These are phyloP conservation scores for Graptemys geographica DNA, from an alignment of 2,797 vertebrate species.

Conservation along the genomic window DNA sequence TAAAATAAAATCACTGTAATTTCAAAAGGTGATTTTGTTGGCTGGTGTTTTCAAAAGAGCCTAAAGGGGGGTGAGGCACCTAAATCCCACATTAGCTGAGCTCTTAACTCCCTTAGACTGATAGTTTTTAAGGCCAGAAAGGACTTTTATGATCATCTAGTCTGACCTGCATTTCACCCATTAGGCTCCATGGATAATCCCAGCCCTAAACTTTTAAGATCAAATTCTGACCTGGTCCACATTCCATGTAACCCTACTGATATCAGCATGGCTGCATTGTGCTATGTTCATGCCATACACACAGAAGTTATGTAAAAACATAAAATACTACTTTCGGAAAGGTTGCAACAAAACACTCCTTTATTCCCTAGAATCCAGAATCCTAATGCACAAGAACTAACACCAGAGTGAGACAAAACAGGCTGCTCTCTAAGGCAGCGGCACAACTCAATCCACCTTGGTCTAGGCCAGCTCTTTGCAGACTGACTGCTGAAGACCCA, in stretches of 20 bases:
- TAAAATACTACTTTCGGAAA: too few relatives aligned
- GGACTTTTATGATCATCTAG: neutral
- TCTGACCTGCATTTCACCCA: neutral
- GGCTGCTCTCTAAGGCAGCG: neutral
- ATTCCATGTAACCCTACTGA: neutral
- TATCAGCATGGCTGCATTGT: neutral
- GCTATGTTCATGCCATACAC: too few relatives aligned
- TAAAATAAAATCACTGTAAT: neutral
- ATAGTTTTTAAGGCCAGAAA: neutral
- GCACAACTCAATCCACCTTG: neutral
- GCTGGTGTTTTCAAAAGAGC: neutral
- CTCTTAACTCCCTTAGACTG: neutral
- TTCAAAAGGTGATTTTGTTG: neutral
- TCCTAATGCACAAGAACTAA: neutral
- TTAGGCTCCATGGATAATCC: neutral
- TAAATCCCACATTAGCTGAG: neutral
- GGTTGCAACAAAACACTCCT: too few relatives aligned
- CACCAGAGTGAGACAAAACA: neutral
- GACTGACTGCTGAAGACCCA: too few relatives aligned
- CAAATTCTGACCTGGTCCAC: too few relatives aligned
- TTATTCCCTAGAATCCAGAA: too few relatives aligned
- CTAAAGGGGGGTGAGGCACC: rapidly evolving
- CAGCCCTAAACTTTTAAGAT: neutral
- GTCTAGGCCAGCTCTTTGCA: neutral
- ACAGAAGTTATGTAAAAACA: too few relatives aligned